phyloP scores from a whole-genome alignment of 2,888 invertebrate genomes.

The Platycheirus albimanus region DNA sequence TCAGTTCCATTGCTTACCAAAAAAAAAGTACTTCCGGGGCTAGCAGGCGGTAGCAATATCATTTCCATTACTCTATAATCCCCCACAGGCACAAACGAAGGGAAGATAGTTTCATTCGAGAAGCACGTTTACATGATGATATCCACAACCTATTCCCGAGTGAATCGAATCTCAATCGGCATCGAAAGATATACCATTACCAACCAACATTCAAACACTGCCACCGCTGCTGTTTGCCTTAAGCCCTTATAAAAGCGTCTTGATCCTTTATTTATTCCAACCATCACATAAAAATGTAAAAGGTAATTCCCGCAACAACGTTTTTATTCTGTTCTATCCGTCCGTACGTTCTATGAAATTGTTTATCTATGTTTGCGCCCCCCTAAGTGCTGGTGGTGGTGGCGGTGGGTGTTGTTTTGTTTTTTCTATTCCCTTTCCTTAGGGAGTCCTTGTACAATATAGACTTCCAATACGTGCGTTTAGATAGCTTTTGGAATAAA shows the following conservation, averaged over 20 bases:
- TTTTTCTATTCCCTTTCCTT: slow-evolving; percentile 18
- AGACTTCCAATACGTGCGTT: slow-evolving; percentile 22
- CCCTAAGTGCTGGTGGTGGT: slow-evolving; percentile 1
- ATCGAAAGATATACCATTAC: neutral
- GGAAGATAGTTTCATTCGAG: slow-evolving; percentile 15
- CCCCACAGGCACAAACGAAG: neutral
- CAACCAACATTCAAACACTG: neutral
- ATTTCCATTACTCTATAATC: slow-evolving; percentile 23
- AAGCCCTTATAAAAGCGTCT: slow-evolving; percentile 37
- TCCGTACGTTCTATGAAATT: slow-evolving; percentile 16
- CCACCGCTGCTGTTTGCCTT: slow-evolving; percentile 24
- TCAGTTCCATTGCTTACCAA: neutral
- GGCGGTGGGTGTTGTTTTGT: slow-evolving; percentile 7
- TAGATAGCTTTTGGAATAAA: slow-evolving; percentile 39
- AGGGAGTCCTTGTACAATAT: slow-evolving; percentile 19
- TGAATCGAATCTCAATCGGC: slow-evolving; percentile 24
- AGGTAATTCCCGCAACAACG: slow-evolving; percentile 44
- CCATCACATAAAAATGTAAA: slow-evolving; percentile 19
- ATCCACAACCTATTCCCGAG: slow-evolving; percentile 10
- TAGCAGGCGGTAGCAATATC: neutral
- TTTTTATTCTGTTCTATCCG: too few species aligned
- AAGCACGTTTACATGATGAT: slow-evolving; percentile 22
- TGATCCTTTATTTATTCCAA: slow-evolving; percentile 33
- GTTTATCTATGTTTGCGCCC: slow-evolving; percentile 42
- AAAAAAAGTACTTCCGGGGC: neutral